Evolutionary conservation across 2,113 vertebrate species (phyloP).

Genomic region (Coptodon bakossiorum): DNA sequence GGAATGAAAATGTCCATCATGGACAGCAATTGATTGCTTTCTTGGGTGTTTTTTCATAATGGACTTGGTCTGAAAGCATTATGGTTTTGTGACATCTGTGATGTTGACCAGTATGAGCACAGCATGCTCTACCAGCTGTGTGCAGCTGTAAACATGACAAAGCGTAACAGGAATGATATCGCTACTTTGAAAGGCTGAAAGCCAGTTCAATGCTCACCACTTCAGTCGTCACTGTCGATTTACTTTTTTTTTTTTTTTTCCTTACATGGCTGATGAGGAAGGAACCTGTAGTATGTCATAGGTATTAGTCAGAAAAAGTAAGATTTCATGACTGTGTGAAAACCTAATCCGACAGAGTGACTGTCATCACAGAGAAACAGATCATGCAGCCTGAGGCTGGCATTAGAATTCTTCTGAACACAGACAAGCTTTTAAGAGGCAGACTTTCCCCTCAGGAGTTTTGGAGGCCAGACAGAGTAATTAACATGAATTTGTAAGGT

Average conservation of each 20-base stretch:
- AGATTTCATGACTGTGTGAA: neutral
- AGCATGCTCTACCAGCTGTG: neutral
- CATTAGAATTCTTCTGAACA: neutral
- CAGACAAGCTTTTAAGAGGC: neutral
- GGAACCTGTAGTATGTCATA: neutral
- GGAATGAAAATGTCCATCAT: neutral
- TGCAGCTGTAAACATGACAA: neutral
- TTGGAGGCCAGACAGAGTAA: neutral
- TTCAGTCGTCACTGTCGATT: neutral
- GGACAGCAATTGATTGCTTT: neutral
- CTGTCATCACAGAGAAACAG: neutral
- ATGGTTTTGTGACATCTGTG: neutral
- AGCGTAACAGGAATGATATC: neutral
- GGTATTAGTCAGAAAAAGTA: neutral
- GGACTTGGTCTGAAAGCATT: neutral
- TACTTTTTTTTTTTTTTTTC: rapidly evolving
- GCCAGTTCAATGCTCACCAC: neutral
- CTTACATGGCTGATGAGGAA: neutral
- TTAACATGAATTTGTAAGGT: neutral
- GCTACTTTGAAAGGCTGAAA: neutral
- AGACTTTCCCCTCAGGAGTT: neutral
- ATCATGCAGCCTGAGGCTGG: neutral
- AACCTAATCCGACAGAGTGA: neutral
- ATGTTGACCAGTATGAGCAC: neutral
- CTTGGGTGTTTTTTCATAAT: neutral